Evolutionary conservation across 1,140 invertebrate species (phyloP).

Genomic region (Aporrectodea caliginosa): DNA sequence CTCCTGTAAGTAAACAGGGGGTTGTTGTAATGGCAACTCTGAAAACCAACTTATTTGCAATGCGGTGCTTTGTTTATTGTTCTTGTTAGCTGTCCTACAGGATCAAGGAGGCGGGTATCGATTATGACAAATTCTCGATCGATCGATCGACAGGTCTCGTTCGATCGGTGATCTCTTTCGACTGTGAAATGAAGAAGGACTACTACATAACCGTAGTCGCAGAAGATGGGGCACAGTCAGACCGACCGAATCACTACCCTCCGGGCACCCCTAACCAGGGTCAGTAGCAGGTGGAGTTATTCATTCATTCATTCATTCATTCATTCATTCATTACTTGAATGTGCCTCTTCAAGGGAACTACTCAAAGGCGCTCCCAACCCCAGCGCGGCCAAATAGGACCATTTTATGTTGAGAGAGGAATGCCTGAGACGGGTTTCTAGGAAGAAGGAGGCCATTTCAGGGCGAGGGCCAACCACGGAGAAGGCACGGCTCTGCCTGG

Average conservation of each 20-base stretch:
- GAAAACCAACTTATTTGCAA: neutral
- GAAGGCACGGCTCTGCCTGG: too few species aligned
- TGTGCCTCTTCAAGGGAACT: too few species aligned
- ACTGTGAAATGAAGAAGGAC: conserved; percentile 90
- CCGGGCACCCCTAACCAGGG: conserved; percentile 84
- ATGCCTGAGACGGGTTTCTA: too few species aligned
- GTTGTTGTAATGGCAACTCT: neutral
- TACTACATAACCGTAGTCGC: conserved; percentile 91
- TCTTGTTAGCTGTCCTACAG: conserved; percentile 75
- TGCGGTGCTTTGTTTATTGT: neutral
- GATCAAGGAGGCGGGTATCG: conserved; percentile 75
- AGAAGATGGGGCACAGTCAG: conserved; percentile 84
- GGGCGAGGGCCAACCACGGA: too few species aligned
- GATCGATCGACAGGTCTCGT: conserved; percentile 88
- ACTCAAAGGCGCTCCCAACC: too few species aligned
- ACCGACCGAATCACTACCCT: conserved; percentile 74
- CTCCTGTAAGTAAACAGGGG: neutral
- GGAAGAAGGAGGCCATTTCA: too few species aligned
- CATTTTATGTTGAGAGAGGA: neutral
- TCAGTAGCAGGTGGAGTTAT: conserved; percentile 49
- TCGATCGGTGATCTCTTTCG: conserved; percentile 87
- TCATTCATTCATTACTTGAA: too few species aligned
- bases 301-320: too few species aligned
- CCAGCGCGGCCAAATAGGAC: too few species aligned
- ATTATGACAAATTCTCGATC: conserved; percentile 90